These are phyloP conservation scores for Sebastes minor DNA, from an alignment of 2,797 vertebrate species.

Conservation along the genomic window DNA sequence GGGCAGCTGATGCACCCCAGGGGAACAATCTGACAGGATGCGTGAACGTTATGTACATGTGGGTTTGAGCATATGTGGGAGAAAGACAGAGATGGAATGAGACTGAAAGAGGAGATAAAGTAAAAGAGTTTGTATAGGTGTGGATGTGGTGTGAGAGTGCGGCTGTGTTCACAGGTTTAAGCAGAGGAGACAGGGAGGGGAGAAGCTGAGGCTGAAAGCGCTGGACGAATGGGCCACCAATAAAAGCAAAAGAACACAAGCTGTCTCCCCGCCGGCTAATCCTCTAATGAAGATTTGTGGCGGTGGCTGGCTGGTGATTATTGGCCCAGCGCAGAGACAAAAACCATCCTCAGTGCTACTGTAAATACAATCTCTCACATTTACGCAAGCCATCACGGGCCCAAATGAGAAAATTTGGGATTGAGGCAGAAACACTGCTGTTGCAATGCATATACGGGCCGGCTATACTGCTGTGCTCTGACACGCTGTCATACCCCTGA, in stretches of 20 bases:
- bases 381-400: slow-evolving; percentile 60
- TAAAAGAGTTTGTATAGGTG: neutral
- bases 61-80: slow-evolving; percentile 39
- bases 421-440: slow-evolving; percentile 6
- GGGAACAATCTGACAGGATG: slow-evolving; percentile 70
- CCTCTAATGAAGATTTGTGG: slow-evolving; percentile 85
- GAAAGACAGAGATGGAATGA: neutral
- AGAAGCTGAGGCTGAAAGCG: slow-evolving; percentile 37
- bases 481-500: slow-evolving; percentile 25
- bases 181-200: slow-evolving; percentile 48
- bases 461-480: slow-evolving; percentile 2
- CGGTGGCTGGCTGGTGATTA: slow-evolving; percentile 78
- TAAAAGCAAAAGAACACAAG: slow-evolving; percentile 71
- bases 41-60: slow-evolving; percentile 47
- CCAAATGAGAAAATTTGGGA: slow-evolving; percentile 53
- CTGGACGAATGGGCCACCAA: slow-evolving; percentile 44
- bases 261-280: slow-evolving; percentile 78
- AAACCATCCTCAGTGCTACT: slow-evolving; percentile 61
- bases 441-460: neutral
- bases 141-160: neutral
- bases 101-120: neutral
- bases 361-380: slow-evolving; percentile 72
- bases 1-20: slow-evolving; percentile 71
- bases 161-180: slow-evolving; percentile 42
- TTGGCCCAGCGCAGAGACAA: slow-evolving; percentile 64